A percentile compares a stretch with the other conserved stretches of the same genome.
Evolutionary conservation across 2,888 invertebrate species (phyloP).

Genomic region (Diarsia dahlii): DNA sequence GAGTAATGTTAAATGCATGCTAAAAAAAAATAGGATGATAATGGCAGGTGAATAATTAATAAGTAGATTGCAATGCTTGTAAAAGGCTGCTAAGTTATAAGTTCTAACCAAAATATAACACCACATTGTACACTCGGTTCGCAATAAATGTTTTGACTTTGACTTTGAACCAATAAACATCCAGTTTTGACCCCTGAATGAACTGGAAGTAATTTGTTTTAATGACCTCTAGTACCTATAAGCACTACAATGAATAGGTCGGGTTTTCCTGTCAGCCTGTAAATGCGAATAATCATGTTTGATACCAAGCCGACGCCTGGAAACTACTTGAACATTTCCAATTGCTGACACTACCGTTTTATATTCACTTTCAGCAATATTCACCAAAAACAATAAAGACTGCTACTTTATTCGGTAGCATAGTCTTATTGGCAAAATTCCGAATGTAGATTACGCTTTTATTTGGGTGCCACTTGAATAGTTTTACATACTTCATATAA

Average conservation of each 20-base stretch:
- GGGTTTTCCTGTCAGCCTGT: neutral
- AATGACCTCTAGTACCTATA: too few relatives aligned
- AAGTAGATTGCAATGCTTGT: too few relatives aligned
- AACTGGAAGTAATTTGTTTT: too few relatives aligned
- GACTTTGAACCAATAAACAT: neutral
- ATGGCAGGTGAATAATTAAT: too few relatives aligned
- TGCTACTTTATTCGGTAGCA: neutral
- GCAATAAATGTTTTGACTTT: too few relatives aligned
- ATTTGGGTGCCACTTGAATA: neutral
- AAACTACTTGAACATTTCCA: neutral
- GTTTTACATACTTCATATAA: neutral
- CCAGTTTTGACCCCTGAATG: neutral
- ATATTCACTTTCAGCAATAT: constrained; percentile 1
- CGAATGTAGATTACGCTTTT: constrained; percentile 18
- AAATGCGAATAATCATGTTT: too few relatives aligned
- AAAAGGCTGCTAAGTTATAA: too few relatives aligned
- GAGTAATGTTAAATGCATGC: too few relatives aligned
- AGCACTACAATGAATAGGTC: neutral
- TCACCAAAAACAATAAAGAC: constrained; percentile 2
- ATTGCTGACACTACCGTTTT: constrained; percentile 13
- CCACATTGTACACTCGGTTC: too few relatives aligned
- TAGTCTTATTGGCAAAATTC: neutral
- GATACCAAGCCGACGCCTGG: neutral
- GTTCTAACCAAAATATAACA: too few relatives aligned
- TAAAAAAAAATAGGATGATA: too few relatives aligned